Percentiles rank a stretch among this genome's conserved stretches.
Conservation (phyloP, 2,113 vertebrate species). For the Heliornis fulica region DNA sequence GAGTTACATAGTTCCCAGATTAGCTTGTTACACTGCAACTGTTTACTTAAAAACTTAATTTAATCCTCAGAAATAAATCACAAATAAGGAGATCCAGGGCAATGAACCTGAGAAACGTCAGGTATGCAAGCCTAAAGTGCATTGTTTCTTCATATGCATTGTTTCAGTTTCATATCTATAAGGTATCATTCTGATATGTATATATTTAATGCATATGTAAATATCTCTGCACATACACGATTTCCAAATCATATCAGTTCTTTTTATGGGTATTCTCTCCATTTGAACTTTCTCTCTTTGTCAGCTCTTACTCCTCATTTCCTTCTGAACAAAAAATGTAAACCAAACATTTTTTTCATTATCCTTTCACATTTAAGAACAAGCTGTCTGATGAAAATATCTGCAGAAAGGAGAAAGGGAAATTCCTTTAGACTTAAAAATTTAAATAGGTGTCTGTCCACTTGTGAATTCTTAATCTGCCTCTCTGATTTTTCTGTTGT, state of each 20-base stretch:
- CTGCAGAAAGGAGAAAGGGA: not conserved
- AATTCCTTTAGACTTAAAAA: not conserved
- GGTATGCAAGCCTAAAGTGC: not conserved
- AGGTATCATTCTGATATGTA: not conserved
- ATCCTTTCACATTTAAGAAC: not conserved
- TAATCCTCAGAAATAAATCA: slow-evolving; percentile 39
- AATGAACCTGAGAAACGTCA: not conserved
- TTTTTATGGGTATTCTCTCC: not conserved
- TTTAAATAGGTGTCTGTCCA: not conserved
- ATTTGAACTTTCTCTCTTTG: not conserved
- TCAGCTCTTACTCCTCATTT: not conserved
- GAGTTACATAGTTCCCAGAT: slow-evolving; percentile 40
- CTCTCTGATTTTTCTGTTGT: not conserved
- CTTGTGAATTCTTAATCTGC: not conserved
- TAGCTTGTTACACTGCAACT: slow-evolving; percentile 39
- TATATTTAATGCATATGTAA: not conserved
- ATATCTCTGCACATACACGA: not conserved
- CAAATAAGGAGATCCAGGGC: slow-evolving; percentile 34
- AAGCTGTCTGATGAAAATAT: not conserved
- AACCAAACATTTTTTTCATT: not conserved
- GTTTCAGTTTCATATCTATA: not conserved
- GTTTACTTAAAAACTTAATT: slow-evolving; percentile 66
- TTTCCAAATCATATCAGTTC: not conserved
- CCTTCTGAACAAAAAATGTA: not conserved
- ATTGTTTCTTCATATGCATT: not conserved